A percentile compares a stretch with the other conserved stretches of the same genome.
Conservation (phyloP, 2,113 vertebrate genomes). For the Cardinalis cardinalis region DNA sequence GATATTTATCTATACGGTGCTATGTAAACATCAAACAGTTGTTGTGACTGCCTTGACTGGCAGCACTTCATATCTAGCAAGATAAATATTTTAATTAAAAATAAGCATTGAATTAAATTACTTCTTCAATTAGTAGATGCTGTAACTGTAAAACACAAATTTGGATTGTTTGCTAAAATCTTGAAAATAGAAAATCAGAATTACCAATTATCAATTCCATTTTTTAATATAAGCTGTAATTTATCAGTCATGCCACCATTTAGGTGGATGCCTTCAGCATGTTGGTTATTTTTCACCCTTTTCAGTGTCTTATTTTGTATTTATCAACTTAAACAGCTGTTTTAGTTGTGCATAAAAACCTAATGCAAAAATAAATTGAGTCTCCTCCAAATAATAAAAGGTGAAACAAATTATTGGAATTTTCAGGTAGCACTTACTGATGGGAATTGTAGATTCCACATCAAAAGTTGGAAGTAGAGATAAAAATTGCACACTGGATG, state of each 20-base stretch:
- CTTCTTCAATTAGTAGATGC: neutral
- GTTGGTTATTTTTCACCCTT: neutral
- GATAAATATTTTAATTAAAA: constrained; percentile 15
- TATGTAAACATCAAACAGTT: neutral
- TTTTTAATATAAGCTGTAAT: neutral
- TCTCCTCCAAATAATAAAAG: neutral
- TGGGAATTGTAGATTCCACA: constrained; percentile 1
- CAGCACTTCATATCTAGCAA: neutral
- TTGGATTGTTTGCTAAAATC: neutral
- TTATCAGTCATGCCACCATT: neutral
- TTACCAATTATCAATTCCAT: neutral
- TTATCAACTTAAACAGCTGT: neutral
- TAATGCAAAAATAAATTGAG: neutral
- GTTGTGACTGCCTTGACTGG: neutral
- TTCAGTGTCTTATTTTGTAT: constrained; percentile 28
- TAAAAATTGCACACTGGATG: constrained; percentile 14
- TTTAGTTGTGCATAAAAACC: neutral
- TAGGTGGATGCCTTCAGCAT: neutral
- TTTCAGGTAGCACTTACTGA: constrained; percentile 44
- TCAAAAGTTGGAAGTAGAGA: neutral
- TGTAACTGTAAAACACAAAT: neutral
- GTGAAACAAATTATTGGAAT: neutral
- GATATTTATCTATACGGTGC: neutral
- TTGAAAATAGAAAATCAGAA: neutral
- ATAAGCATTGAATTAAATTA: neutral